Base-by-base conservation (phyloP, 2,113 vertebrate genomes). In the Narcine bancroftii region DNA sequence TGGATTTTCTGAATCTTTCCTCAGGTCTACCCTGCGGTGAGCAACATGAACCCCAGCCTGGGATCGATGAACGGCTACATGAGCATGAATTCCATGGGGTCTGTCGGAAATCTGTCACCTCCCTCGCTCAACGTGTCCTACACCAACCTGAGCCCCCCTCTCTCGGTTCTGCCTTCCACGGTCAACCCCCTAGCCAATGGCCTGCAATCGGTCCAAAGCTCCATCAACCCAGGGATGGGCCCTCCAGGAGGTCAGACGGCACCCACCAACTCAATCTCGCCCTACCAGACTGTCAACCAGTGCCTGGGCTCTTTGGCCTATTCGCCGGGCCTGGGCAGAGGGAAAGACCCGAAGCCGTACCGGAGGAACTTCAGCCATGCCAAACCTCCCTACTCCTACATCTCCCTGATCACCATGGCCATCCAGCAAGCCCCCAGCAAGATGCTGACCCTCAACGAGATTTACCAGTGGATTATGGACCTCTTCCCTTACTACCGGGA, bases 401-500 rank as follows among this genome's bases (percentile, higher is more conserved):
- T 87, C 81, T 87, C 81, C 53, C 53, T 87, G 33, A 87, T 87
- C 81, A 98, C 97, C 94, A 98, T 98, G 97, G 97, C 97, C 0
- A 98, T 98, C 94, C 97, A 98, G 95, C 97, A 98, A 95, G 97
- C 97, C 0, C 95, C 95, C 36, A 97, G 95, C 95, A 98, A 98
- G 95, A 98, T 98, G 97, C 96, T 98, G 63, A 98, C 97, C 0
- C 95, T 98, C 92, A 98, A 97, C 0, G 97, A 98, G 95, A 87
- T 87, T 15, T 87, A 87, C 81, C 81, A 87, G 33, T 87, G 81
- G 81, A 87, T 87, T 53, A 87, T 98, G 97, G 97, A 98, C 94
- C 96, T 98, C 93, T 98, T 98, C 95, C 97, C 97, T 0, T 98
- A 98, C 94, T 98, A 98, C 93, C 96, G 97, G 0, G 97, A 98